These are phyloP conservation scores for Trichopoda pennipes DNA, from an alignment of 2,888 invertebrate species.

Conservation along the genomic window DNA sequence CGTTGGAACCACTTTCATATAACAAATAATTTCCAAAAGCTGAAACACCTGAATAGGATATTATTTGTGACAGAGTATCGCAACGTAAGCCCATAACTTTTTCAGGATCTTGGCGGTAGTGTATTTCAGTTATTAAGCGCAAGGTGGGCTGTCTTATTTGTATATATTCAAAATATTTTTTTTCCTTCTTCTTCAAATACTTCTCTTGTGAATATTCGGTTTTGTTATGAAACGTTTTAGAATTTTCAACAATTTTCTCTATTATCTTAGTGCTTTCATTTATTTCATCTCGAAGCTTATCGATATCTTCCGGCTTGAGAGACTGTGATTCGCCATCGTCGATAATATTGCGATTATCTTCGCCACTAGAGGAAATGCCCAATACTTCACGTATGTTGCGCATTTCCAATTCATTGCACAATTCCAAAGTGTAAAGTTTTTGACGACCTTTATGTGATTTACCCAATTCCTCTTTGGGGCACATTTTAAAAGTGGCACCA, in stretches of 20 bases:
- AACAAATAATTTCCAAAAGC: conserved; percentile 89
- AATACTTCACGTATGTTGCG: conserved; percentile 84
- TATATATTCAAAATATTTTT: conserved; percentile 93
- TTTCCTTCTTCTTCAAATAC: conserved; percentile 96
- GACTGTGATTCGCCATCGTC: conserved; percentile 89
- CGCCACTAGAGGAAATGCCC: conserved; percentile 86
- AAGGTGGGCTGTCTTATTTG: conserved; percentile 90
- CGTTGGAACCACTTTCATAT: conserved; percentile 94
- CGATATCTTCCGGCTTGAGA: conserved; percentile 91
- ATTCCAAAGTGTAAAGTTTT: conserved; percentile 82
- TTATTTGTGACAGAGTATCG: conserved; percentile 94
- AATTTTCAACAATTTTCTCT: conserved; percentile 92
- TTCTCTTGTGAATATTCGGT: conserved; percentile 97
- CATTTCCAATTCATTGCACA: conserved; percentile 81
- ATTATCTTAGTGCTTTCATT: conserved; percentile 90
- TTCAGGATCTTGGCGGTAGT: conserved; percentile 88
- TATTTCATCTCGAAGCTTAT: conserved; percentile 88
- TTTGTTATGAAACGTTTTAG: conserved; percentile 93
- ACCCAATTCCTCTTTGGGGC: conserved; percentile 82
- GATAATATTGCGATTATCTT: conserved; percentile 91
- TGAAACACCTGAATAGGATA: conserved; percentile 90
- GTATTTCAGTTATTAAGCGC: conserved; percentile 90
- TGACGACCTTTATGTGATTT: conserved; percentile 78
- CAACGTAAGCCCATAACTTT: conserved; percentile 90
- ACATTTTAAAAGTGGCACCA: conserved; percentile 89